Conservation (phyloP, 1,140 invertebrate species). For the Nylanderia fulva region DNA sequence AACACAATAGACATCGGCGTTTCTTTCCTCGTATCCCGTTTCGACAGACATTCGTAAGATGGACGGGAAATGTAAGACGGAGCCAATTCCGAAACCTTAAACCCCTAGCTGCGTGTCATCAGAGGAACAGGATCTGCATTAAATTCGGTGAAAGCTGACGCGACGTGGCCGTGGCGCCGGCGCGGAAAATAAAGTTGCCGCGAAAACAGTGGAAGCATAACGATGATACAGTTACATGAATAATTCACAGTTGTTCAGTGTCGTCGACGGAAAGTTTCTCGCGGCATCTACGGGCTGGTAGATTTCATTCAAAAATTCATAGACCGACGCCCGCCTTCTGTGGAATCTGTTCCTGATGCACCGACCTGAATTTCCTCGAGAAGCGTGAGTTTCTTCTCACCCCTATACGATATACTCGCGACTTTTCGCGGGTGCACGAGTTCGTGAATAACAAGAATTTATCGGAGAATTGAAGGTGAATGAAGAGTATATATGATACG, state of each 20-base stretch:
- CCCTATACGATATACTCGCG: not conserved
- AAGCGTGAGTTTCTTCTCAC: slow-evolving; percentile 24
- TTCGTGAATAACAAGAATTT: slow-evolving; percentile 43
- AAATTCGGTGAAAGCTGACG: slow-evolving; percentile 75
- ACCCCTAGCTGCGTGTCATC: slow-evolving; percentile 63
- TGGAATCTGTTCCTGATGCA: slow-evolving; percentile 63
- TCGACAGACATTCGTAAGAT: slow-evolving; percentile 8
- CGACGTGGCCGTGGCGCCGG: slow-evolving; percentile 56
- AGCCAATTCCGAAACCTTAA: slow-evolving; percentile 57
- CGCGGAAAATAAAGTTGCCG: slow-evolving; percentile 71
- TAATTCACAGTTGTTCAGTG: slow-evolving; percentile 78
- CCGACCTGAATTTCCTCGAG: slow-evolving; percentile 35
- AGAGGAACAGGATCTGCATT: slow-evolving; percentile 76
- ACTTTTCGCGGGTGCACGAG: slow-evolving; percentile 46
- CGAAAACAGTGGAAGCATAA: slow-evolving; percentile 73
- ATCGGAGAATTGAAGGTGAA: not conserved
- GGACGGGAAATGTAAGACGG: slow-evolving; percentile 28
- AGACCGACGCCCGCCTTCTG: slow-evolving; percentile 33
- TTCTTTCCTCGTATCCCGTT: slow-evolving; percentile 31
- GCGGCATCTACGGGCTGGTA: slow-evolving; percentile 28
- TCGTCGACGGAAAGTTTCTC: slow-evolving; percentile 56
- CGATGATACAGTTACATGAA: slow-evolving; percentile 81
- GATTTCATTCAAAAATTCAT: slow-evolving; percentile 73
- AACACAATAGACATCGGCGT: slow-evolving; percentile 27
- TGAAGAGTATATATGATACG: not conserved